Base-by-base conservation (phyloP, 2,113 vertebrate species). In the Gymnobelideus leadbeateri region DNA sequence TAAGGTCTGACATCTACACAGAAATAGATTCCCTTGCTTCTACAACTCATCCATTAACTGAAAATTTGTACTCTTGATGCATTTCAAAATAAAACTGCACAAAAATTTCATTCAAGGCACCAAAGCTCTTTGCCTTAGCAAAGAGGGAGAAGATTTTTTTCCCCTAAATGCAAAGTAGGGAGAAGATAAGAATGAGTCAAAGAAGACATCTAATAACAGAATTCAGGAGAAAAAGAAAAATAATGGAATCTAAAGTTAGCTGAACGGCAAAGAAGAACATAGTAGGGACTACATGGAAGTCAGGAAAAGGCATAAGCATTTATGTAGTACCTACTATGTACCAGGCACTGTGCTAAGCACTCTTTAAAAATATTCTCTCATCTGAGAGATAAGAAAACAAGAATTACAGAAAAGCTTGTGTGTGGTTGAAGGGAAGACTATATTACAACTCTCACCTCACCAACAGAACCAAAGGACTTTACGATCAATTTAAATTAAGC, bases 21-120 rank as follows among this genome's bases (percentile, higher is more conserved):
- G 91, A 96, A 89, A 43, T 92, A 61, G 43, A 2, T 51, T 91
- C 91, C 94, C 84, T 93, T 91, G 77, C 84, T 91, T 89, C 21
- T 94, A 91, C 7, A 89, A 50, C 91, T 90, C 90, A 53, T 84
- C n/a, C 68, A 43, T 3, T 84, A n/a, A 84, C 16, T 84, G 6
- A 84, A 84, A 84, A 19, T 77, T 3, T 43, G 37, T 43, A 84
- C 90, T 50, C 43, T 47, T 91, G 37, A 53, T 43, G 16, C n/a
- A 92, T 93, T 94, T 94, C 91, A 46, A 93, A 50, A 96, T 91
- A 92, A 52, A 95, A 94, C 8, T 21, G 43, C 61, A 61, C 89
- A 24, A 92, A 46, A 61, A 92, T 47, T 92, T 61, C 52, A 57
- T 26, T 52, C 91, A 57, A 25, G 43, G 89, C 21, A 91, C 25